Percentiles rank a stretch among this genome's conserved stretches.
phyloP scores from a whole-genome alignment of 2,797 vertebrate genomes.

The Nyctibius grandis region DNA sequence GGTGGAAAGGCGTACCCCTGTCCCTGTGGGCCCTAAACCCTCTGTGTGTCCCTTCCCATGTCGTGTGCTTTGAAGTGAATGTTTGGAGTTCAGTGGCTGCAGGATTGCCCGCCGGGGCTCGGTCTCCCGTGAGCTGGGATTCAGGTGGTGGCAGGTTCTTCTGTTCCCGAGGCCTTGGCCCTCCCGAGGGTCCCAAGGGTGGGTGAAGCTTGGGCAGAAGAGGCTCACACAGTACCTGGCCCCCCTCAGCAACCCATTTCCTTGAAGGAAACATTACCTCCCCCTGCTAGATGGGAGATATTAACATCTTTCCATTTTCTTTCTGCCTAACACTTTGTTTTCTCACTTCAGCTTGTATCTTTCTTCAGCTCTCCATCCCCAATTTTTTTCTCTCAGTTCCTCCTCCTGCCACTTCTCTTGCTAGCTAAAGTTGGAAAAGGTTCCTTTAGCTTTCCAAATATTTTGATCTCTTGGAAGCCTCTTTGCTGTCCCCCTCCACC shows the following conservation, averaged over 20 bases:
- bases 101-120: not conserved
- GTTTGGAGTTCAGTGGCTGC: conserved; percentile 33
- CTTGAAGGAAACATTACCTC: not conserved
- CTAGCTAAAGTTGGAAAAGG: not conserved
- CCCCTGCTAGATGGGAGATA: not conserved
- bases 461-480: not conserved
- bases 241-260: not conserved
- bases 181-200: not conserved
- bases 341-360: conserved; percentile 31
- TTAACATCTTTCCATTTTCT: not conserved
- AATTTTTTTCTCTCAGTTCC: not conserved
- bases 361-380: not conserved
- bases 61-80: conserved; percentile 46
- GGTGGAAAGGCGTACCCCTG: conserved; percentile 35
- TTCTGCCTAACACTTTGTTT: conserved; percentile 1
- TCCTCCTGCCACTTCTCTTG: not conserved
- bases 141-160: not conserved
- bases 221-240: not conserved
- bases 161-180: not conserved
- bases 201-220: not conserved
- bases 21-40: conserved; percentile 30
- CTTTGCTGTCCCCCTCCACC: not conserved
- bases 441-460: not conserved
- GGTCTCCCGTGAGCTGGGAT: not conserved
- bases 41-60: conserved; percentile 27